phyloP scores from a whole-genome alignment of 2,113 vertebrate genomes.

The Haemorhous mexicanus region DNA sequence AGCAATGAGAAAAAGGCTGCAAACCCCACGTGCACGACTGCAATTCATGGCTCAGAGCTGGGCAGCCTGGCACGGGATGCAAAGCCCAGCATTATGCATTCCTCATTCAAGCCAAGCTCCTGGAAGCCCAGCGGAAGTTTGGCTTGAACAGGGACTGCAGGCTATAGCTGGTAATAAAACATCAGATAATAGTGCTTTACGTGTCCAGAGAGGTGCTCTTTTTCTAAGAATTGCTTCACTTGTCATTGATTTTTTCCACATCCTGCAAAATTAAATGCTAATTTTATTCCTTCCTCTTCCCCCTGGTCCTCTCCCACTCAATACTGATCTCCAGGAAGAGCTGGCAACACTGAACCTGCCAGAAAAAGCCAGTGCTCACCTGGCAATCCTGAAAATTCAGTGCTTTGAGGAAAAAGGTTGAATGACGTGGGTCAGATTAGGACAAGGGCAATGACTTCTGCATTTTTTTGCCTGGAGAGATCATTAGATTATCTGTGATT shows the following conservation, averaged over 20 bases:
- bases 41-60: not conserved
- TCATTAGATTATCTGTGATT: not conserved
- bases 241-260: not conserved
- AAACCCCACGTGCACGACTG: not conserved
- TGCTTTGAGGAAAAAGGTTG: not conserved
- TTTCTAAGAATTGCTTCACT: not conserved
- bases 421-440: not conserved
- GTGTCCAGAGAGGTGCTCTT: not conserved
- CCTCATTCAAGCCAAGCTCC: slow-evolving; percentile 28
- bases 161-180: not conserved
- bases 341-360: not conserved
- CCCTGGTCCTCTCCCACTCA: not conserved
- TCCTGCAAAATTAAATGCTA: slow-evolving; percentile 21
- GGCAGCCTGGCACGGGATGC: not conserved
- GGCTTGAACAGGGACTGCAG: not conserved
- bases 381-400: not conserved
- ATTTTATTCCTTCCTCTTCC: slow-evolving; percentile 19
- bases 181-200: slow-evolving; percentile 3
- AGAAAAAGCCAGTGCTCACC: not conserved
- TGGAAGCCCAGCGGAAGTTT: slow-evolving; percentile 25
- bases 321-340: not conserved
- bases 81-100: slow-evolving; percentile 14
- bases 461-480: not conserved
- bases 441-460: not conserved
- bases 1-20: not conserved